These are phyloP conservation scores for Cerceris ruficornis DNA, from an alignment of 2,888 invertebrate species.

Conservation along the genomic window DNA sequence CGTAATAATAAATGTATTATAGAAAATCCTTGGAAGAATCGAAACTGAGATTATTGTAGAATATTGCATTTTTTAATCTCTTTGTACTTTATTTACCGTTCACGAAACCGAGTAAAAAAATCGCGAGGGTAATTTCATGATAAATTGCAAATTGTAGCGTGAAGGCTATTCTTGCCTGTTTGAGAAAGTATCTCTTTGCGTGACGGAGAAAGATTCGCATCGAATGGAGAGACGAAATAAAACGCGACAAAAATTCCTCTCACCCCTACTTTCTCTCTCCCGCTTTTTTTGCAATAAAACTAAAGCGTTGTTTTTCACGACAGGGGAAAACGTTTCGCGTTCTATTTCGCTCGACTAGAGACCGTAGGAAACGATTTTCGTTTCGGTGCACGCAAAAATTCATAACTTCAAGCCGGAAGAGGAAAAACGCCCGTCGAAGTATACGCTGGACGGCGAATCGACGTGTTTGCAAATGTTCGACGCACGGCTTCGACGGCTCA, in stretches of 20 bases:
- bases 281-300: constrained; percentile 4
- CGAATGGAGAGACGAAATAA: background rate
- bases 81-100: no score
- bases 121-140: no score
- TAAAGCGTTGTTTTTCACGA: constrained; percentile 27
- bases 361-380: constrained; percentile 51
- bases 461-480: constrained; percentile 63
- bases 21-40: background rate
- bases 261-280: background rate
- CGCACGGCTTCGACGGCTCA: constrained; percentile 38
- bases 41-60: background rate
- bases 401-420: constrained; percentile 37
- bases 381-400: constrained; percentile 49
- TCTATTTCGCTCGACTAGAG: constrained; percentile 16
- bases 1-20: background rate
- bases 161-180: no score
- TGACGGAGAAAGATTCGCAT: background rate
- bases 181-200: no score
- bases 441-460: constrained; percentile 38
- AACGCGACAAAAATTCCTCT: background rate
- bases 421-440: constrained; percentile 22
- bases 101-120: no score
- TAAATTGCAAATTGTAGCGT: no score
- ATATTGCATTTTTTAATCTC: no score
- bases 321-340: constrained; percentile 35